Evolutionary conservation across 2,113 vertebrate genomes (phyloP).

Genomic region (Lathamus discolor): DNA sequence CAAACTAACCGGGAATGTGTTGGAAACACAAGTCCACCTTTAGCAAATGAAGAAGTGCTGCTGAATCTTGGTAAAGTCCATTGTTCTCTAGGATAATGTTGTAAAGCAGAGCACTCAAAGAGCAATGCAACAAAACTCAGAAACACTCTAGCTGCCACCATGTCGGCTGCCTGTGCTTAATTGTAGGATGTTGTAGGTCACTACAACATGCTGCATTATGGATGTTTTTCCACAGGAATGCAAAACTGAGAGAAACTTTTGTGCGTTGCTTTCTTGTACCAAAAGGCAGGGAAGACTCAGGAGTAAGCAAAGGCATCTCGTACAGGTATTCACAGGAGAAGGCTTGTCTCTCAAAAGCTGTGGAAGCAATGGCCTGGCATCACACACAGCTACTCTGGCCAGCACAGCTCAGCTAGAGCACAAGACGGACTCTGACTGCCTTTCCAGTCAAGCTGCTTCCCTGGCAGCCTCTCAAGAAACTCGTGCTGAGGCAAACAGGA

Average conservation of each 20-base stretch:
- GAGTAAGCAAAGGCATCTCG: not conserved
- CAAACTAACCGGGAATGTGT: not conserved
- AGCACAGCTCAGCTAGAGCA: rapidly evolving
- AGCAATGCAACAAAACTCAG: not conserved
- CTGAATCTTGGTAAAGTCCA: not conserved
- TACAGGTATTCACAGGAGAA: not conserved
- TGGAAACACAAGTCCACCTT: not conserved
- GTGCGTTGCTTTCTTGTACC: not conserved
- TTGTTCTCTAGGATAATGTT: not conserved
- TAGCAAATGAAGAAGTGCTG: not conserved
- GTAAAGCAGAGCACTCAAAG: not conserved
- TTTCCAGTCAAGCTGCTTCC: not conserved
- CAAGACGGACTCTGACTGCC: not conserved
- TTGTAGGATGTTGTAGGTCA: not conserved
- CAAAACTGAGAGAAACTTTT: not conserved
- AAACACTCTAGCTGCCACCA: not conserved
- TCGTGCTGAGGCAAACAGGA: not conserved
- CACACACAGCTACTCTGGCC: rapidly evolving
- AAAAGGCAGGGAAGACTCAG: not conserved
- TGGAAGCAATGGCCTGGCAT: not conserved
- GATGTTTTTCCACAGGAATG: not conserved
- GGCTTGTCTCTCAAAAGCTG: not conserved
- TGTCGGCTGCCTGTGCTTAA: not conserved
- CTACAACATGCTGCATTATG: not conserved
- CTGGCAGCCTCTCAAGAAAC: not conserved